Evolutionary conservation across 2,797 vertebrate species (phyloP), one percentile per base, ranked within the genome.

Genomic region (Mustela erminea): DNA sequence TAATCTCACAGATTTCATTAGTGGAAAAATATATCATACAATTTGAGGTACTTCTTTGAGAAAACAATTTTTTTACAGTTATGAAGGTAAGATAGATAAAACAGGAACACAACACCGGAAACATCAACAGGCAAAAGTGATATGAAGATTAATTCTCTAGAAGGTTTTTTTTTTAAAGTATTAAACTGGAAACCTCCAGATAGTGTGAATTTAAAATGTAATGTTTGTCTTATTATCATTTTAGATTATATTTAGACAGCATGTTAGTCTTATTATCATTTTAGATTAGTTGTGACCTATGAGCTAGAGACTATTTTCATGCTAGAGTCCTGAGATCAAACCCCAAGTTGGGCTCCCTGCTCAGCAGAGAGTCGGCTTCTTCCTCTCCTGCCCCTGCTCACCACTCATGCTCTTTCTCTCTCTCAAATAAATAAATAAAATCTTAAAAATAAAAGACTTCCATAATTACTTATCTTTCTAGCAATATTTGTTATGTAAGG

Each of bases 71-170:
- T 11, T 92, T 98, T 81, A 84, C 0, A 68, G 25, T 80, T 49
- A 93, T 70, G 89, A 97, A 90, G 87, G 85, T 91, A 88, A 72
- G 77, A 95, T 14, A 81, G 90, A 96, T 82, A 0, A 1, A 98
- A 93, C 97, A 98, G 98, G 98, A 98, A 97, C 95, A 87, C 60
- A 98, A 89, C 97, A 98, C 97, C 97, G 98, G 97, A 98, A 98
- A 97, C 90, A 98, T 96, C 96, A 98, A 92, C 95, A 97, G 94
- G 86, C 87, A 84, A 80, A 21, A 80, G 68, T 66, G 93, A 20
- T 46, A 64, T 52, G 49, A 77, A 72, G 84, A 64, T 94, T 62
- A 82, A 87, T 70, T 93, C 96, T 97, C 95, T 72, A 38, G 72
- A 77, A 77, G 85, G 92, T 97, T 78, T 97, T n/a, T 96, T 95